phyloP scores from a whole-genome alignment of 2,888 invertebrate species.

The Dryobotodes eremita region DNA sequence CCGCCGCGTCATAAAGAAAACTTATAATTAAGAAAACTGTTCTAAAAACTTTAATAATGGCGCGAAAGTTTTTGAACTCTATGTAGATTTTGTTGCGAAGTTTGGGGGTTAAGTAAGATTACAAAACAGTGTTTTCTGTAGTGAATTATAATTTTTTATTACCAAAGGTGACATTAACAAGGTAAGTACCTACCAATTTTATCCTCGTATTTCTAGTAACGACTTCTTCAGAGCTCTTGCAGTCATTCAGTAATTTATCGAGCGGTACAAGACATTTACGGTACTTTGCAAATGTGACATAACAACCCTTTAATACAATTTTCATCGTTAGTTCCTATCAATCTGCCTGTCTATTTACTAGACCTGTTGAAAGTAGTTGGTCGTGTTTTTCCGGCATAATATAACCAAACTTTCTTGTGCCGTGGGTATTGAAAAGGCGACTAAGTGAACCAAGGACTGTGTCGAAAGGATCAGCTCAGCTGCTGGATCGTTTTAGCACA shows the following conservation, averaged over 20 bases:
- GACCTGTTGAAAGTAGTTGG: not conserved
- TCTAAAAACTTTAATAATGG: not conserved
- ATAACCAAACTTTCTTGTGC: not conserved
- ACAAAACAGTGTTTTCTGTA: slow-evolving; percentile 19
- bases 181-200: slow-evolving; percentile 46
- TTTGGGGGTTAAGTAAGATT: not conserved
- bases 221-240: slow-evolving; percentile 16
- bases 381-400: not conserved
- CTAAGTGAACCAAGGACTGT: no score
- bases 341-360: slow-evolving; percentile 27
- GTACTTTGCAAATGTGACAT: slow-evolving; percentile 58
- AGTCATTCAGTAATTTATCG: slow-evolving; percentile 42
- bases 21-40: slow-evolving; percentile 56
- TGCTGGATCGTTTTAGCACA: not conserved
- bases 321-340: slow-evolving; percentile 40
- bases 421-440: not conserved
- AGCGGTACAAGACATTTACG: slow-evolving; percentile 56
- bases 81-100: not conserved
- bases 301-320: slow-evolving; percentile 37
- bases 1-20: slow-evolving; percentile 63
- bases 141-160: slow-evolving; percentile 22
- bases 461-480: not conserved
- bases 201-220: slow-evolving; percentile 9
- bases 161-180: not conserved
- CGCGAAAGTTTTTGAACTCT: slow-evolving; percentile 18